These are phyloP conservation scores for Drosophila nannoptera DNA, from an alignment of 1,140 invertebrate species.

Conservation along the genomic window DNA sequence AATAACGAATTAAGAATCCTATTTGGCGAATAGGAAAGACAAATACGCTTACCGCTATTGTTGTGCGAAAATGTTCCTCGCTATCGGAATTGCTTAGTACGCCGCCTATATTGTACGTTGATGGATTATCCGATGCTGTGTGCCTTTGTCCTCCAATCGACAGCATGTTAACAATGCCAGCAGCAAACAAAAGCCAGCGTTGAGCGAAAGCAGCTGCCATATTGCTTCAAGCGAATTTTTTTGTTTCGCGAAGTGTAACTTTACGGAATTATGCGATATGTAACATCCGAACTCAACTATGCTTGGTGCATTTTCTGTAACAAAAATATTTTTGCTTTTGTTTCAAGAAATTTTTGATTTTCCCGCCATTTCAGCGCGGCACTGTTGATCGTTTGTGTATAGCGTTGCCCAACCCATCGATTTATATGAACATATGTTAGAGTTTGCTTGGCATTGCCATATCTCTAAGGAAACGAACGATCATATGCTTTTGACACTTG, in stretches of 20 bases:
- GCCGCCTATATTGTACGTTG: slow-evolving; percentile 92
- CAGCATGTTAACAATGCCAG: slow-evolving; percentile 50
- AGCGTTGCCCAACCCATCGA: slow-evolving; percentile 21
- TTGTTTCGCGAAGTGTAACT: slow-evolving; percentile 44
- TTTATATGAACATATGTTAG: slow-evolving; percentile 17
- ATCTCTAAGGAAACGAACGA: slow-evolving; percentile 14
- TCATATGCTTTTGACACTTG: slow-evolving; percentile 54
- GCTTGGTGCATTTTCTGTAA: slow-evolving; percentile 59
- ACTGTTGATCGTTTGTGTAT: slow-evolving; percentile 3
- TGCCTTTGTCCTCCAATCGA: slow-evolving; percentile 64
- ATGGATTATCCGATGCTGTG: slow-evolving; percentile 82
- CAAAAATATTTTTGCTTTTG: slow-evolving; percentile 15
- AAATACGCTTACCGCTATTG: slow-evolving; percentile 86
- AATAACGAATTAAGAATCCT: slow-evolving; percentile 17
- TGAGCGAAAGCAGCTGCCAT: slow-evolving; percentile 61
- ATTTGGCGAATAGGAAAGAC: slow-evolving; percentile 26
- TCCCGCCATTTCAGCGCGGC: slow-evolving; percentile 5
- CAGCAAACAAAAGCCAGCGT: slow-evolving; percentile 56
- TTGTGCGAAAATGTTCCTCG: slow-evolving; percentile 87
- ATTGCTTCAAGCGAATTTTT: slow-evolving; percentile 35
- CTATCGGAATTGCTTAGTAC: slow-evolving; percentile 91
- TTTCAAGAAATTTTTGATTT: background rate
- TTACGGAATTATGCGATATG: slow-evolving; percentile 25
- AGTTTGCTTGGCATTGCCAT: slow-evolving; percentile 12
- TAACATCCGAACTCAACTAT: slow-evolving; percentile 22